phyloP scores from a whole-genome alignment of 1,140 invertebrate genomes.

The Brachionus sp. region DNA sequence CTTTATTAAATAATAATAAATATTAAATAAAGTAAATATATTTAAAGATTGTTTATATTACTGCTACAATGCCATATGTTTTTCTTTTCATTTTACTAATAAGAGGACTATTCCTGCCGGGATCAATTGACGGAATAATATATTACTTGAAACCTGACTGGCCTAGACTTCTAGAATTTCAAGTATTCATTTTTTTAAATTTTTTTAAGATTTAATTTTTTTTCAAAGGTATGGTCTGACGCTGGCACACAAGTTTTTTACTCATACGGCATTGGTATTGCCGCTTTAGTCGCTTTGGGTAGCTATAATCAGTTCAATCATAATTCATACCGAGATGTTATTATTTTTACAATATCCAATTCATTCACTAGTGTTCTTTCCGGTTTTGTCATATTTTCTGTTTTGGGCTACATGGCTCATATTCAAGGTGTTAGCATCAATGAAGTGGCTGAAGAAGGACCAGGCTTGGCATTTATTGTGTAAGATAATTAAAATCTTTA shows the following conservation, averaged over 20 bases:
- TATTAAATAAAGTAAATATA: background rate
- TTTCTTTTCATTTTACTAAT: slow-evolving; percentile 47
- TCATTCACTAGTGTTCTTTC: slow-evolving; percentile 56
- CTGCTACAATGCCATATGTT: slow-evolving; percentile 48
- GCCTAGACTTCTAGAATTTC: slow-evolving; percentile 41
- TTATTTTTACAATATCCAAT: slow-evolving; percentile 14
- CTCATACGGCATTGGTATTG: slow-evolving; percentile 61
- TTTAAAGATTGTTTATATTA: slow-evolving; percentile 48
- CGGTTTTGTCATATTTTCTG: slow-evolving; percentile 59
- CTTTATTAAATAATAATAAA: background rate
- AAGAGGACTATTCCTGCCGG: slow-evolving; percentile 79
- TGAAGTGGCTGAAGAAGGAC: slow-evolving; percentile 75
- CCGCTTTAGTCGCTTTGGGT: slow-evolving; percentile 54
- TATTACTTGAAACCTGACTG: slow-evolving; percentile 49
- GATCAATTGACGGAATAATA: slow-evolving; percentile 46
- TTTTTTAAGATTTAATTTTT: background rate
- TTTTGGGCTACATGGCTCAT: slow-evolving; percentile 57
- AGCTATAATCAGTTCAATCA: slow-evolving; percentile 52
- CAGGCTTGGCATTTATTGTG: slow-evolving; percentile 65
- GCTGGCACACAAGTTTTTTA: slow-evolving; percentile 61
- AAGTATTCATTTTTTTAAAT: background rate
- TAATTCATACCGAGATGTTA: slow-evolving; percentile 48
- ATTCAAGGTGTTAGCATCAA: slow-evolving; percentile 79
- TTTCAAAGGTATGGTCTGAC: slow-evolving; percentile 56
- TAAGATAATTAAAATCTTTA: slow-evolving; percentile 51